Evolutionary conservation across 37 sponge, comb jelly and placozoan species (phyloP).

Genomic region (Ianthella basta): DNA sequence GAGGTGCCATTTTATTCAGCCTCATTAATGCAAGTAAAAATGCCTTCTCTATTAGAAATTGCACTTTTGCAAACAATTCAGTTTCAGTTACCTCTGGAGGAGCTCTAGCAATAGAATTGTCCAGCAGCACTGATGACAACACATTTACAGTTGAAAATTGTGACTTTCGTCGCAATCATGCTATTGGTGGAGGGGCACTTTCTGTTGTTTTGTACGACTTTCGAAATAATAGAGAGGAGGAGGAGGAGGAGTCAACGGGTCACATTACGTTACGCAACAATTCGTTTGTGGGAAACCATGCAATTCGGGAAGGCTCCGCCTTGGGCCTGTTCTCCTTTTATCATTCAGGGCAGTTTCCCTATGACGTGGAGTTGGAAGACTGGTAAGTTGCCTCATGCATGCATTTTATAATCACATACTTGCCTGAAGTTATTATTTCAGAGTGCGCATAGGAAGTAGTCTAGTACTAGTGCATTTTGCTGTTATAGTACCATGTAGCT

Average conservation of each 20-base stretch:
- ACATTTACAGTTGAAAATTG: conserved; percentile 45
- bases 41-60: conserved; percentile 30
- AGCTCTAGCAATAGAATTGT: conserved; percentile 57
- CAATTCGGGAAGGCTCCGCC: conserved; percentile 69
- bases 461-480: too few species aligned
- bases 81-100: conserved; percentile 70
- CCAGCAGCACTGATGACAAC: conserved; percentile 52
- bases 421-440: too few species aligned
- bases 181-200: conserved; percentile 66
- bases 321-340: conserved; percentile 77
- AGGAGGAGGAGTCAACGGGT: too few species aligned
- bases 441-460: too few species aligned
- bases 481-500: too few species aligned
- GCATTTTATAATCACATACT: too few species aligned
- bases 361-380: too few species aligned
- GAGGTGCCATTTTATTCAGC: background rate
- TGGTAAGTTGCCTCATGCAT: too few species aligned
- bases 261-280: conserved; percentile 45
- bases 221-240: too few species aligned
- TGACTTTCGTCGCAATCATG: conserved; percentile 46
- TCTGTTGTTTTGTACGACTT: conserved; percentile 70
- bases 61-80: conserved; percentile 41
- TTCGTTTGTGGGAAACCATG: conserved; percentile 47
- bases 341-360: conserved; percentile 68
- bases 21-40: conserved; percentile 22